phyloP scores from a whole-genome alignment of 2,113 vertebrate species.

The Carettochelys insculpta region DNA sequence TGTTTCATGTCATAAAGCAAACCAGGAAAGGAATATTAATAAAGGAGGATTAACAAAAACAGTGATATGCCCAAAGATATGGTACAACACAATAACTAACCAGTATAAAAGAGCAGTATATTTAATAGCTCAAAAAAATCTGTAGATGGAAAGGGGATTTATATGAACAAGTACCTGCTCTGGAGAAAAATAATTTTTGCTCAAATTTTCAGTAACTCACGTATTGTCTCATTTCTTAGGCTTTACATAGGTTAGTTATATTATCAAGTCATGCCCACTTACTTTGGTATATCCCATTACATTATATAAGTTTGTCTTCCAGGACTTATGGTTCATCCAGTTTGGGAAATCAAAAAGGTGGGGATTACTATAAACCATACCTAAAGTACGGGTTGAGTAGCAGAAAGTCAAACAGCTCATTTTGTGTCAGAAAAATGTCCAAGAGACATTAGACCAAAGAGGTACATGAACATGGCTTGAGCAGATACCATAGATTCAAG shows the following conservation, averaged over 20 bases:
- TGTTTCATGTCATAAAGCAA: neutral
- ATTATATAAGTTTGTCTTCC: conserved; percentile 48
- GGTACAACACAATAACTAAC: neutral
- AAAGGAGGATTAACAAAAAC: neutral
- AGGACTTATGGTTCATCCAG: conserved; percentile 55
- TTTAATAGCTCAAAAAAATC: neutral
- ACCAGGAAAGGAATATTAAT: neutral
- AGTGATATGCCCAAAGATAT: neutral
- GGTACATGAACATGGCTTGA: neutral
- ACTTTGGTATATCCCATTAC: conserved; percentile 47
- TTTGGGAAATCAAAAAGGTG: conserved; percentile 49
- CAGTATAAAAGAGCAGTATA: neutral
- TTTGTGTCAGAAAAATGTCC: neutral
- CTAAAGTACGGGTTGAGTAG: neutral
- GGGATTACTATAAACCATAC: conserved; percentile 27
- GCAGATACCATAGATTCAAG: neutral
- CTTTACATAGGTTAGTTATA: conserved; percentile 25
- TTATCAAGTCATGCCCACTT: conserved; percentile 48
- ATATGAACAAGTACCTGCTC: neutral
- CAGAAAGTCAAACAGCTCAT: conserved; percentile 11
- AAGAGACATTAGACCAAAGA: conserved; percentile 9
- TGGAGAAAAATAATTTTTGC: neutral
- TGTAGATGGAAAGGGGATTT: neutral
- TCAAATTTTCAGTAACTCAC: neutral
- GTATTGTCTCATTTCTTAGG: conserved; percentile 30